phyloP scores from a whole-genome alignment of 1,140 invertebrate species.

The Micrasema longulum region DNA sequence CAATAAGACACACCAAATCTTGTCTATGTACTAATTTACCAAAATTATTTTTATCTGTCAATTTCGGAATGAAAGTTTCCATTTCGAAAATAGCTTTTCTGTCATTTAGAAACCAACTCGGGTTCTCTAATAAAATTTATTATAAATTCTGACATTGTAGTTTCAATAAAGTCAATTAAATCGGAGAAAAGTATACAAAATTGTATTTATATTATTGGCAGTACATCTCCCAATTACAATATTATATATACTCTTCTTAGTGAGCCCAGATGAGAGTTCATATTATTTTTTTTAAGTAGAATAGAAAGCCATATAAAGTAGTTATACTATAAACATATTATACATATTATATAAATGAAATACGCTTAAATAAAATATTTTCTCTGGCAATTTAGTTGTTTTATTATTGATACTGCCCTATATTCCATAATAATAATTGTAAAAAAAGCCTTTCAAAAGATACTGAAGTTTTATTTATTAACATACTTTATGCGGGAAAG shows the following conservation, averaged over 20 bases:
- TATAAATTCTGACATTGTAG: no score
- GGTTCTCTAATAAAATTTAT: constrained; percentile 2
- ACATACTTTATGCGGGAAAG: no score
- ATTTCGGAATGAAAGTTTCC: neutral
- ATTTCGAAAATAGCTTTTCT: neutral
- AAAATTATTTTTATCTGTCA: constrained; percentile 10
- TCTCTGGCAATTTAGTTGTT: constrained; percentile 65
- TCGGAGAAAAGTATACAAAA: constrained; percentile 11
- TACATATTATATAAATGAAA: constrained; percentile 62
- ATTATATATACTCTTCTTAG: constrained; percentile 26
- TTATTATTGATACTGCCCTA: constrained; percentile 56
- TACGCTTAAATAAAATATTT: constrained; percentile 71
- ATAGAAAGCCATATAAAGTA: constrained; percentile 66
- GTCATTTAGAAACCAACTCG: neutral
- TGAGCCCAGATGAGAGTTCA: constrained; percentile 23
- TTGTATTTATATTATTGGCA: neutral
- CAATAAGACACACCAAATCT: neutral
- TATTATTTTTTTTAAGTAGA: constrained; percentile 46
- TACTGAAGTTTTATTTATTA: neutral
- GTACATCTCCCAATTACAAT: constrained; percentile 1
- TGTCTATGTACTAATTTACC: constrained; percentile 22
- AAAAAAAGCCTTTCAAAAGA: neutral
- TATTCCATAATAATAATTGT: constrained; percentile 3
- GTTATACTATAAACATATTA: constrained; percentile 61
- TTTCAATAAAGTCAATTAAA: constrained; percentile 13